Percentiles rank a stretch among this genome's conserved stretches.
Conservation (phyloP, 2,888 invertebrate genomes). For the Lithophane semibrunnea region DNA sequence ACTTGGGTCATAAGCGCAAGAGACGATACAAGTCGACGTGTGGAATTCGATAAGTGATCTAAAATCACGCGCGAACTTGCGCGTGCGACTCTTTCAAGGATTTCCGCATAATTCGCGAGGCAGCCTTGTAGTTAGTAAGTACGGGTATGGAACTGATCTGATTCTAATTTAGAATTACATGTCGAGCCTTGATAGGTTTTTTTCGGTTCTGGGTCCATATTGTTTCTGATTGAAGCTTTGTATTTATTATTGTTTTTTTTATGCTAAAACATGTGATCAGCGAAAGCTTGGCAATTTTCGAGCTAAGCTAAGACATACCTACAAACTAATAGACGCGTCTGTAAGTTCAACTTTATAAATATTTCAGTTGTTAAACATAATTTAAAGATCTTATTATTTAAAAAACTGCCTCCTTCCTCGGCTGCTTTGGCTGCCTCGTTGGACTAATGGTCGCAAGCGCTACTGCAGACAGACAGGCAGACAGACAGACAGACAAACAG, state of each 20-base stretch:
- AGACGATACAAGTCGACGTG: slow-evolving; percentile 52
- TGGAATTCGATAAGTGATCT: slow-evolving; percentile 73
- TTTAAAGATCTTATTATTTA: not conserved
- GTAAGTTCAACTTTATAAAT: not conserved
- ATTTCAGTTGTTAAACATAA: not conserved
- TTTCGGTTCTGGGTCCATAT: not conserved
- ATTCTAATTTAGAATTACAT: slow-evolving; percentile 46
- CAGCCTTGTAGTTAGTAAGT: slow-evolving; percentile 45
- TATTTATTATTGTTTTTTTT: not conserved
- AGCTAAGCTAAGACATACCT: too few relatives aligned
- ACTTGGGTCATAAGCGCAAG: slow-evolving; percentile 37
- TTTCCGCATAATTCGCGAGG: slow-evolving; percentile 69
- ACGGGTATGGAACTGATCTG: slow-evolving; percentile 7
- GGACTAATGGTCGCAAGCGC: too few relatives aligned
- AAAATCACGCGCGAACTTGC: slow-evolving; percentile 62
- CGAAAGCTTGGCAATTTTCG: not conserved
- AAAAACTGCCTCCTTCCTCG: not conserved
- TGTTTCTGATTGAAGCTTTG: not conserved
- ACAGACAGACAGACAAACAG: too few relatives aligned
- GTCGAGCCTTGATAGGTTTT: slow-evolving; percentile 16
- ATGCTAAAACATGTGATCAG: not conserved
- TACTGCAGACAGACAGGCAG: too few relatives aligned
- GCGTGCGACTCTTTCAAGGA: slow-evolving; percentile 55
- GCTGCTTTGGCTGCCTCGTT: too few relatives aligned
- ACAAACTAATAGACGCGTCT: not conserved